Percentiles rank a stretch among this genome's conserved stretches.
Evolutionary conservation across 2,888 invertebrate genomes (phyloP).

Genomic region (Erebia aethiops): DNA sequence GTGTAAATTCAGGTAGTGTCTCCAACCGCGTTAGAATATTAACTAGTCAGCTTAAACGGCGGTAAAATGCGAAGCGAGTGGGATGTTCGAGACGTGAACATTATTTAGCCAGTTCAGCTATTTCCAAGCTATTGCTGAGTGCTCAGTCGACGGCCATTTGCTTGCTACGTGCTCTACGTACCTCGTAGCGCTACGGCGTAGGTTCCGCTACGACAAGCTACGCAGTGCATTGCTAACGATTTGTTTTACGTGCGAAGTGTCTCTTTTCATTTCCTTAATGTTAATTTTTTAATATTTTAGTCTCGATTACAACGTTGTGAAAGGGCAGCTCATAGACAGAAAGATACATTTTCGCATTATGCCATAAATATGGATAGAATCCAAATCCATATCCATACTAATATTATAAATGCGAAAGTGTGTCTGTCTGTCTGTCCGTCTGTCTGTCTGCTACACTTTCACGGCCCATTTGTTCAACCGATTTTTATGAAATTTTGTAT

Average conservation of each 20-base stretch:
- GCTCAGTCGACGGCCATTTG: background rate
- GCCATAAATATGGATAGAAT: no score
- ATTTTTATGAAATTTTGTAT: no score
- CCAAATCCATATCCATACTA: no score
- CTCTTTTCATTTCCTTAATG: no score
- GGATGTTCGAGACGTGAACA: background rate
- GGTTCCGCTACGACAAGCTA: background rate
- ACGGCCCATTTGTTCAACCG: no score
- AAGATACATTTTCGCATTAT: no score
- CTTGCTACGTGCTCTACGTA: background rate
- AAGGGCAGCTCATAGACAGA: no score
- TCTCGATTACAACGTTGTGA: no score
- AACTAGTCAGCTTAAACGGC: background rate
- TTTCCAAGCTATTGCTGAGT: background rate
- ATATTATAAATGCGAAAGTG: no score
- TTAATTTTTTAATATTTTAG: no score
- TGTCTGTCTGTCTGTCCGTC: no score
- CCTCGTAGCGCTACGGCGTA: slow-evolving; percentile 1
- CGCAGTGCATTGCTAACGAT: slow-evolving; percentile 1
- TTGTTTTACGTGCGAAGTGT: background rate
- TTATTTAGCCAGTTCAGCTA: background rate
- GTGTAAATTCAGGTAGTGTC: background rate
- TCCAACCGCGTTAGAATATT: background rate
- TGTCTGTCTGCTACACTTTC: no score
- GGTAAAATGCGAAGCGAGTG: background rate